Base-by-base conservation (phyloP, 1,140 invertebrate species). In the Gonatopus flavifemur region DNA sequence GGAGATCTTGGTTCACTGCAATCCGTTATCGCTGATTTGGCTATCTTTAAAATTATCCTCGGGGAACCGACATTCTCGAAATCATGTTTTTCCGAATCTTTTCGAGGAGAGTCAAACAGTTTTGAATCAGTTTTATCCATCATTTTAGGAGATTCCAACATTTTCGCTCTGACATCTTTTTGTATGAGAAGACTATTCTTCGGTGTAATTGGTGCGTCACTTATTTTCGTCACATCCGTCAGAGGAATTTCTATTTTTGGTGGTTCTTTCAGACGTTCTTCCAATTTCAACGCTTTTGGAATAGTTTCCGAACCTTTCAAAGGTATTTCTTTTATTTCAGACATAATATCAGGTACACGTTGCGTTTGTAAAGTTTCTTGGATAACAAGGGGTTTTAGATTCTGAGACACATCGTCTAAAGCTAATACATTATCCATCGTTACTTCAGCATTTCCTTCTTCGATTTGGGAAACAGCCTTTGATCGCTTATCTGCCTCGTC, bases 11-110 rank as follows among this genome's bases (percentile, higher is more conserved):
- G 76, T 28, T 78, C 76, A 0, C 62, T 60, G 10, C 76, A 78
- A 13, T 77, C 74, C 2, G 76, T 53, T n/a, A 78, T 67, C 3
- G 74, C 76, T 5, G 76, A 78, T 49, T 78, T 78, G 0, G 74
- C 74, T 21, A 78, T 78, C 54, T 78, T 78, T 8, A 78, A 47
- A 28, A 78, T 78, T 15, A 78, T 78, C 20, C 74, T 54, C 4
- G 75, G 76, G 8, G 76, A 77, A 1, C 75, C 72, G 12, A 75
- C 63, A 22, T 74, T 77, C n/a, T 78, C 76, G 4, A 56, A 53
- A 28, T 73, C 70, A 5, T 64, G 49, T 25, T 65, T 70, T 12
- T 71, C 69, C 0, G 64, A 48, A 3, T 75, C 74, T 40, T 72
- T 77, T 9, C 67, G 51, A 0, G 67, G 57, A 1, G 66, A 67